Evolutionary conservation across 2,888 invertebrate genomes (phyloP), one percentile per base, ranked within the genome.

Genomic region (Callyntrura guangdongensis): DNA sequence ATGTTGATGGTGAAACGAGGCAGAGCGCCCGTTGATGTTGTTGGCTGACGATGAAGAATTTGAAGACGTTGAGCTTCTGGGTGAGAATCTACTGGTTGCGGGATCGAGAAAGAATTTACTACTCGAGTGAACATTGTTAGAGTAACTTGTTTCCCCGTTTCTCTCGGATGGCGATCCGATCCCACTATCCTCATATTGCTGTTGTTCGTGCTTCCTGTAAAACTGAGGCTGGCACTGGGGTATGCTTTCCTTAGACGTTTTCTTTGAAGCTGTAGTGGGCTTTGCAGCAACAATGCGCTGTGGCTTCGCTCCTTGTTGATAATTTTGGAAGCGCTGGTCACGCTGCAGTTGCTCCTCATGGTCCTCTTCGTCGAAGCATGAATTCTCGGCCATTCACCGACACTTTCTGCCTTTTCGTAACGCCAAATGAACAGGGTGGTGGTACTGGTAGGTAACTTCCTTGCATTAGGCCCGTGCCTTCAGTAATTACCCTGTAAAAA

Each of bases 371-470:
- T 92, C 92, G 91, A 91, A 89, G 87, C 91, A 90, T 88, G 90
- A 89, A 90, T 93, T 92, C 86, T 93, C 93, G 92, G 92, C 93
- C 93, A 93, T 93, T 93, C 93, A 93, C 92, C 91, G 92, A 79
- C 88, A 84, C 79, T 89, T 91, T 82, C 86, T 64, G 86, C 85
- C 90, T 61, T 90, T 81, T 81, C 85, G 90, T 67, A 59, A 89
- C 89, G 84, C 89, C 79, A 89, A 89, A 79, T 90, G 81, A 90
- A 72, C 85, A 85, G 90, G 56, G 49, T 67, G 64, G 67, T 67
- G 27, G 83, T 45, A 22, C 61, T 25, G 53, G 77, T 69, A 83
- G 74, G 53, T 49, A 85, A 49, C 69, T 90, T 90, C 81, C 85
- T 85, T 47, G 81, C 90, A 90, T 69, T 59, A 85, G 90, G 56